Percentiles rank a stretch among this genome's conserved stretches.
Conservation (phyloP, 2,797 vertebrate species). For the Acanthurus lineatus region DNA sequence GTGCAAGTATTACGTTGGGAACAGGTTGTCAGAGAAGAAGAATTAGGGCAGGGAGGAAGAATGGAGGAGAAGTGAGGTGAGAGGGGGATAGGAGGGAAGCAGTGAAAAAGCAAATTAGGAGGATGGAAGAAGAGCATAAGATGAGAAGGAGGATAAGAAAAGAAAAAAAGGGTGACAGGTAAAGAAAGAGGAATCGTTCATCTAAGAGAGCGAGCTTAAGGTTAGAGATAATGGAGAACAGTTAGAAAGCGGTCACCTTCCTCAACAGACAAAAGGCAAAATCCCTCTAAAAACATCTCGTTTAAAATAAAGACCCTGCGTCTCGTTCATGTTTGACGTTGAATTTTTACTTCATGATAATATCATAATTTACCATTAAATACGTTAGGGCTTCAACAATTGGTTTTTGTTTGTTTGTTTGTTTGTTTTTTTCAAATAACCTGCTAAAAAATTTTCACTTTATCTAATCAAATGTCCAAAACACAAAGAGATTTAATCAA, state of each 20-base stretch:
- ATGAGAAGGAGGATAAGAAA: not conserved
- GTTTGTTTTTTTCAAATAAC: not conserved
- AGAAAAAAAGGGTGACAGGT: not conserved
- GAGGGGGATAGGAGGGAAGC: not conserved
- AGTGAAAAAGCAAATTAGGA: not conserved
- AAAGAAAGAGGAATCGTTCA: not conserved
- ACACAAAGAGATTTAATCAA: not conserved
- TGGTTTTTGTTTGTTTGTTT: no score
- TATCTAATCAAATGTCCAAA: not conserved
- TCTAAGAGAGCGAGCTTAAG: not conserved
- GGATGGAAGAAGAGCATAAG: not conserved
- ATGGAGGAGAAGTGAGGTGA: constrained; percentile 1
- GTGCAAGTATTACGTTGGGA: constrained; percentile 19
- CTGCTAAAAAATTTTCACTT: not conserved
- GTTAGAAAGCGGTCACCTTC: not conserved
- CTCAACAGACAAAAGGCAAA: not conserved
- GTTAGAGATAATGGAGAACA: not conserved
- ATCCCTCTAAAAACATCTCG: not conserved
- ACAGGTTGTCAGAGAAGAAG: constrained; percentile 31
- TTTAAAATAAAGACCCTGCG: not conserved
- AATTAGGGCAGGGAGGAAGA: not conserved
- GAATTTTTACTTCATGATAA: not conserved
- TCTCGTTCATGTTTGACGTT: not conserved
- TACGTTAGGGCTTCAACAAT: not conserved
- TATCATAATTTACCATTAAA: not conserved